Evolutionary conservation across 2,888 invertebrate genomes (phyloP).

Genomic region (Pyralis farinalis): DNA sequence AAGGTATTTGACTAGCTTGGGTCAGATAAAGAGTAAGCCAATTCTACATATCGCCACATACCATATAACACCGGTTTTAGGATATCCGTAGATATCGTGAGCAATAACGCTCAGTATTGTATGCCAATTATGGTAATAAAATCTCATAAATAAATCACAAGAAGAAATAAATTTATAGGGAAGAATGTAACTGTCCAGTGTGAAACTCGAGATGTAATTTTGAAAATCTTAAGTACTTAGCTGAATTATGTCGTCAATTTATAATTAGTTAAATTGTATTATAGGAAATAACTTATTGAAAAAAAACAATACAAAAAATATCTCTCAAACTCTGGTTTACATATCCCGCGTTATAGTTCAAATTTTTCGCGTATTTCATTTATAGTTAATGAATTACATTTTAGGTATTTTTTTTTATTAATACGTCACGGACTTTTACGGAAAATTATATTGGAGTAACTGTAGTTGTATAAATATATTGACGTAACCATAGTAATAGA

Average conservation of each 20-base stretch:
- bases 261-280: constrained; percentile 15
- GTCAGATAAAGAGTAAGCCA: too few species aligned
- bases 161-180: not conserved
- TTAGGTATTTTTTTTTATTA: constrained; percentile 21
- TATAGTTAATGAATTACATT: constrained; percentile 29
- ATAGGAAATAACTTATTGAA: constrained; percentile 11
- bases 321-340: constrained; percentile 15
- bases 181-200: constrained; percentile 5
- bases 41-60: not conserved
- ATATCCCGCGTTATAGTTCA: constrained; percentile 33
- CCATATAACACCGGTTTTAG: not conserved
- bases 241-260: constrained; percentile 22
- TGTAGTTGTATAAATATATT: too few species aligned
- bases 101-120: not conserved
- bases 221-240: constrained; percentile 13
- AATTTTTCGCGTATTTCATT: constrained; percentile 31
- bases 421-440: too few species aligned
- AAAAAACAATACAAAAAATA: constrained; percentile 7
- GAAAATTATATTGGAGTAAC: too few species aligned
- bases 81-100: not conserved
- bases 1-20: too few species aligned
- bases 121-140: not conserved
- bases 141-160: too few species aligned
- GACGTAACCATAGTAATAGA: too few species aligned
- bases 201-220: constrained; percentile 11